Conservation (phyloP, 35 echinoderm and acorn worm species). For the Lytechinus pictus region DNA sequence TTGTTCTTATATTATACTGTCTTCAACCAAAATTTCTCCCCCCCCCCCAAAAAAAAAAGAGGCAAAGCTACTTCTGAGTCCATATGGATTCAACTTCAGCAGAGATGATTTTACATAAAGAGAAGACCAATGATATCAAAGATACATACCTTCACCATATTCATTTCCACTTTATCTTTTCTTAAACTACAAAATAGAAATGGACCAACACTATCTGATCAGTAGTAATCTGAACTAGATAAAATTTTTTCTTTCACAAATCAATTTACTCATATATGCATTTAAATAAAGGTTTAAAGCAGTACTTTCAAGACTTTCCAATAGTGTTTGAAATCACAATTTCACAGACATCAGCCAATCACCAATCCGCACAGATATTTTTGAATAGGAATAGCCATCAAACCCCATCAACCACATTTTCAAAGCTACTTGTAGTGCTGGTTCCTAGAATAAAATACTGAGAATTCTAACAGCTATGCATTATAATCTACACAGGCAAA, state of each 20-base stretch:
- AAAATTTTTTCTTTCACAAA: neutral
- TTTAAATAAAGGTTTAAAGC: neutral
- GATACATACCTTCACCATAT: neutral
- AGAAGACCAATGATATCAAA: neutral
- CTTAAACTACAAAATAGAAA: neutral
- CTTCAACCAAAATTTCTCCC: too few relatives aligned
- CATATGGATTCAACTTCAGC: too few relatives aligned
- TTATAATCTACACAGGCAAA: constrained; percentile 97
- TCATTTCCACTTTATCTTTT: neutral
- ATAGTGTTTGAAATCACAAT: neutral
- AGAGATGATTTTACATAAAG: neutral
- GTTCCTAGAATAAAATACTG: neutral
- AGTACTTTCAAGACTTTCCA: neutral
- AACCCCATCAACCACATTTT: neutral
- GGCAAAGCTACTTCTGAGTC: too few relatives aligned
- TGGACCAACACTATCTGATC: neutral
- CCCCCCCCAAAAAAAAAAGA: too few relatives aligned
- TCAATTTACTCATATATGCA: neutral
- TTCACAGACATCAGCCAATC: neutral
- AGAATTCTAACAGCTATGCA: constrained; percentile 35
- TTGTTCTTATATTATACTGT: too few relatives aligned
- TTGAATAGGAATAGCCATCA: neutral
- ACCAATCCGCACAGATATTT: neutral
- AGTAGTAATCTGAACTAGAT: neutral
- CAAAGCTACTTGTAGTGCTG: neutral